Base-by-base conservation (phyloP, 92 coral and sea anemone genomes). In the Zoanthus solanderi region DNA sequence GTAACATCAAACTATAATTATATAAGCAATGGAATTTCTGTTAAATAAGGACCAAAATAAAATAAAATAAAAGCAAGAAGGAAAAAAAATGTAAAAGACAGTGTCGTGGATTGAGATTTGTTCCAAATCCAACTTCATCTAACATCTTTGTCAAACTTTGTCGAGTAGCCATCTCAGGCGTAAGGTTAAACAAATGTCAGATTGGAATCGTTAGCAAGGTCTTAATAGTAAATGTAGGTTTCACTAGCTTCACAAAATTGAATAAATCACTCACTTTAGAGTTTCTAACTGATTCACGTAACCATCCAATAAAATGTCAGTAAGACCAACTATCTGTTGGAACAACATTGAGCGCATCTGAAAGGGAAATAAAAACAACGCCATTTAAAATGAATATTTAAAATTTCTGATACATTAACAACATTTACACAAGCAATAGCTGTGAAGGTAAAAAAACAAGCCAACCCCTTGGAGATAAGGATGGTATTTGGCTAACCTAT, bases 281-380 rank as follows among this genome's bases (percentile, higher is more conserved):
- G 96, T 90, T 75, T 94, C 92, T 34, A 96, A 83, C 73, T 96
- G 98, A 18, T 92, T 80, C 13, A 93, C 93, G 42, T 90, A 96
- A 10, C 98, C 96, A 90, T 96, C 98, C 78, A 96, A 63, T 48
- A 95, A 54, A 34, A 96, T 91, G 86, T 96, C 98, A 3, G 94
- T 95, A 52, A 96, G 91, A 84, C 88, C 89, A 69, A 95, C 98
- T 57, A 96, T 85, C 18, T 96, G 98, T 68, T 96, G 96, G 84
- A 90, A 93, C 65, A 96, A 71, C 72, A 89, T 54, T 3, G 98
- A 78, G 45, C 89, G 90, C 16, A 79, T 83, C 98, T 96, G 88
- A 34, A 57, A 28, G 61, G 69, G 45, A 71, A 34, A 47, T 9
- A 0, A 12, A 8, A 9, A 30, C 5, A 12, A 23, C 6, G 30